Percentiles rank a stretch among this genome's conserved stretches.
phyloP scores from a whole-genome alignment of 1,140 invertebrate genomes.

The Spodoptera litura region DNA sequence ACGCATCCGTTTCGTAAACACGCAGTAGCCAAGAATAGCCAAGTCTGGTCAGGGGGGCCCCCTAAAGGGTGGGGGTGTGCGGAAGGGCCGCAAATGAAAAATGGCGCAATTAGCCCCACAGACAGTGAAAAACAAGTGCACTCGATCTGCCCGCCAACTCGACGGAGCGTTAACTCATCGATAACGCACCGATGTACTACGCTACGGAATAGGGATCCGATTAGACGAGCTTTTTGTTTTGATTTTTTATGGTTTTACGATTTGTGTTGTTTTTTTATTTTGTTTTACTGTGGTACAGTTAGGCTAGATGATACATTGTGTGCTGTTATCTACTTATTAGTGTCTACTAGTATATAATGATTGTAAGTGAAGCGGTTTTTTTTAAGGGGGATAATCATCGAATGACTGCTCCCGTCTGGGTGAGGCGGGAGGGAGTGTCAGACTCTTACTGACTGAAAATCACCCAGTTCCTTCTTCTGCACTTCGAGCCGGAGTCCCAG shows the following conservation, averaged over 20 bases:
- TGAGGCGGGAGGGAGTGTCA: no score
- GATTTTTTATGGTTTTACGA: background rate
- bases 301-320: background rate
- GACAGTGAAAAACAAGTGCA: constrained; percentile 84
- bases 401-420: no score
- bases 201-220: constrained; percentile 22
- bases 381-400: no score
- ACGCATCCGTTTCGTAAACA: constrained; percentile 49
- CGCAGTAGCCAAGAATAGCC: constrained; percentile 57
- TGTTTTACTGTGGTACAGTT: no score
- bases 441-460: no score
- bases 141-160: constrained; percentile 66
- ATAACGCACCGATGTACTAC: constrained; percentile 49
- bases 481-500: no score
- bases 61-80: constrained; percentile 44
- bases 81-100: constrained; percentile 73
- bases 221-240: constrained; percentile 19
- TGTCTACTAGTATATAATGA: no score
- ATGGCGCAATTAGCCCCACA: constrained; percentile 80
- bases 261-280: background rate
- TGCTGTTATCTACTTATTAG: background rate
- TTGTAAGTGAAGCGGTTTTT: no score
- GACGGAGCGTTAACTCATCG: constrained; percentile 55
- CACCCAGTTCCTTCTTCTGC: no score
- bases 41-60: constrained; percentile 48